Conservation (phyloP, 2,797 vertebrate species). For the Hozukius guyotensis region DNA sequence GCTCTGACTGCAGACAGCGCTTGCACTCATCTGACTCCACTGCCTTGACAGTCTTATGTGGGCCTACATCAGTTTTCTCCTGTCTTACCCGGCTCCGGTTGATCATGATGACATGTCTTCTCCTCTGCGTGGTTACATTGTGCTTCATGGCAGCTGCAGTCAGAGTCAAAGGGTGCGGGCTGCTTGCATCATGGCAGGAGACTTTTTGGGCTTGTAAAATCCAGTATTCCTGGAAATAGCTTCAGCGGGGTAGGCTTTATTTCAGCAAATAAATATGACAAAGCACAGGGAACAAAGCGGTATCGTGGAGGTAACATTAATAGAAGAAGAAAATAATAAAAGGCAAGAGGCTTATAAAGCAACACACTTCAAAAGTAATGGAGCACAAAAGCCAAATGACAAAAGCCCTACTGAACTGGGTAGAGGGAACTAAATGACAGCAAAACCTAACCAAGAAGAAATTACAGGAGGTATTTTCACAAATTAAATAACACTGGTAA, state of each 20-base stretch:
- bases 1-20: constrained; percentile 46
- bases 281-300: constrained; percentile 24
- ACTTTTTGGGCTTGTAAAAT: constrained; percentile 48
- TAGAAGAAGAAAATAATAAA: constrained; percentile 51
- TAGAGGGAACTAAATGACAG: constrained; percentile 27
- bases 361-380: constrained; percentile 43
- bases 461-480: not conserved
- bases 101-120: constrained; percentile 62
- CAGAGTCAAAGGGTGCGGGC: constrained; percentile 34
- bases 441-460: constrained; percentile 28
- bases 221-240: constrained; percentile 49
- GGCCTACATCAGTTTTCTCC: constrained; percentile 47
- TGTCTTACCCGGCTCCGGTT: constrained; percentile 46
- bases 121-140: constrained; percentile 39
- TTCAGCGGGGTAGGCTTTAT: constrained; percentile 40
- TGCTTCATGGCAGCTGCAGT: constrained; percentile 60
- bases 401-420: constrained; percentile 14
- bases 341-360: constrained; percentile 55
- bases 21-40: constrained; percentile 37
- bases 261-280: constrained; percentile 56
- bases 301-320: constrained; percentile 37
- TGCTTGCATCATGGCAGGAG: constrained; percentile 44
- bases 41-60: constrained; percentile 33
- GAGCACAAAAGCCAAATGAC: constrained; percentile 48
- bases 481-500: constrained; percentile 11